Conservation (phyloP, 2,797 vertebrate genomes). For the Thamnophis elegans region DNA sequence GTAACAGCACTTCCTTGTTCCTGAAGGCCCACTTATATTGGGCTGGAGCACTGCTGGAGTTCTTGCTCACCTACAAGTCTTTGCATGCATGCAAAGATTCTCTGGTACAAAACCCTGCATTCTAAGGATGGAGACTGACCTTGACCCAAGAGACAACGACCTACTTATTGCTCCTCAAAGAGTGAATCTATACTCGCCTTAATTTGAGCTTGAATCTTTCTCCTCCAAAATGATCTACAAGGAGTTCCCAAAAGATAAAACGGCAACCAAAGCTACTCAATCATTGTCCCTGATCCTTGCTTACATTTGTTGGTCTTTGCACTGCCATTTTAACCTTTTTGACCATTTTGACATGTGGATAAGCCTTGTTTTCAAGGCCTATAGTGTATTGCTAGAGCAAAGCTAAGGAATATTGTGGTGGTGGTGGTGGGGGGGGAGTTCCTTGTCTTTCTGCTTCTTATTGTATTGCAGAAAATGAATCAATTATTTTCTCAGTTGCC, state of each 20-base stretch:
- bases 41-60: neutral
- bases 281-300: neutral
- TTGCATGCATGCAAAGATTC: neutral
- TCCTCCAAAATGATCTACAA: neutral
- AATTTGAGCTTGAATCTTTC: neutral
- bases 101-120: neutral
- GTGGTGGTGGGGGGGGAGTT: neutral
- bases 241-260: neutral
- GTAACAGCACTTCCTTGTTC: neutral
- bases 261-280: neutral
- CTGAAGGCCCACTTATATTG: neutral
- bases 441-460: slow-evolving; percentile 46
- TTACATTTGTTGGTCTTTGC: neutral
- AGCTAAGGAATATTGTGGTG: slow-evolving; percentile 36
- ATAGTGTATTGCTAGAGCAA: neutral
- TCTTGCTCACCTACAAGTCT: neutral
- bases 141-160: neutral
- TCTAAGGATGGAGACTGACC: neutral
- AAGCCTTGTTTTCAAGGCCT: neutral
- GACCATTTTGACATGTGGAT: neutral
- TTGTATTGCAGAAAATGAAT: slow-evolving; percentile 50
- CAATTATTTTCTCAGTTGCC: slow-evolving; percentile 47
- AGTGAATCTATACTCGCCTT: neutral
- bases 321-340: neutral
- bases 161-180: neutral